phyloP scores from a whole-genome alignment of 2,797 vertebrate species.

The Microcaecilia unicolor region DNA sequence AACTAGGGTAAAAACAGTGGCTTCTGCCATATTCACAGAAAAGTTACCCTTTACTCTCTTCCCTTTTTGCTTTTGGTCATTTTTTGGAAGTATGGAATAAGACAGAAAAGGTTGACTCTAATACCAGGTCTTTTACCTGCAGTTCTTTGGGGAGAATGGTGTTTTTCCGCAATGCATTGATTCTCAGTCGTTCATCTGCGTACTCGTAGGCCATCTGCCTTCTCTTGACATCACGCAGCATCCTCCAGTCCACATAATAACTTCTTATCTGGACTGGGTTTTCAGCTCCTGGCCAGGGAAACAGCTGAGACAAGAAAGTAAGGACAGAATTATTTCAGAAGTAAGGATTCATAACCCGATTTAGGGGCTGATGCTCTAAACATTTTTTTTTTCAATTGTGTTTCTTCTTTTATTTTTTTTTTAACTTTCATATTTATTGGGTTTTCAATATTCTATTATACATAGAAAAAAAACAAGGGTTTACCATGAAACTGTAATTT shows the following conservation, averaged over 20 bases:
- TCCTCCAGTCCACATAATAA: constrained; percentile 88
- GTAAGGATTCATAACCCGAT: no score
- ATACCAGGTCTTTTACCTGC: no score
- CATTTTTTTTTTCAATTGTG: accelerated
- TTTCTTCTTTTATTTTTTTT: neutral
- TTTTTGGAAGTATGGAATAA: no score
- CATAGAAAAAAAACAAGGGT: no score
- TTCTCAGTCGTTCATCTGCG: constrained; percentile 78
- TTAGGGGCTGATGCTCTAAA: no score
- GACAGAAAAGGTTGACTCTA: no score
- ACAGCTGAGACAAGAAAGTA: constrained; percentile 11
- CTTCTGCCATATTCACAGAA: no score
- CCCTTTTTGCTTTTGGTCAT: no score
- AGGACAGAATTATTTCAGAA: neutral
- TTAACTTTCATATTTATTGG: neutral
- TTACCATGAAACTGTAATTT: no score
- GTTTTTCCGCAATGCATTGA: constrained; percentile 90
- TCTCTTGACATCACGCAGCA: constrained; percentile 88
- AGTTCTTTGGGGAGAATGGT: constrained; percentile 81
- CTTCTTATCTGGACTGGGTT: constrained; percentile 53
- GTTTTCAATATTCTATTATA: no score
- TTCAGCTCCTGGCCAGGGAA: constrained; percentile 7
- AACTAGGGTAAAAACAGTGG: no score
- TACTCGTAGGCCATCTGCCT: constrained; percentile 78
- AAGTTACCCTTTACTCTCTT: no score